Base-by-base conservation (phyloP, 2,113 vertebrate genomes). In the Butastur rufipennis region DNA sequence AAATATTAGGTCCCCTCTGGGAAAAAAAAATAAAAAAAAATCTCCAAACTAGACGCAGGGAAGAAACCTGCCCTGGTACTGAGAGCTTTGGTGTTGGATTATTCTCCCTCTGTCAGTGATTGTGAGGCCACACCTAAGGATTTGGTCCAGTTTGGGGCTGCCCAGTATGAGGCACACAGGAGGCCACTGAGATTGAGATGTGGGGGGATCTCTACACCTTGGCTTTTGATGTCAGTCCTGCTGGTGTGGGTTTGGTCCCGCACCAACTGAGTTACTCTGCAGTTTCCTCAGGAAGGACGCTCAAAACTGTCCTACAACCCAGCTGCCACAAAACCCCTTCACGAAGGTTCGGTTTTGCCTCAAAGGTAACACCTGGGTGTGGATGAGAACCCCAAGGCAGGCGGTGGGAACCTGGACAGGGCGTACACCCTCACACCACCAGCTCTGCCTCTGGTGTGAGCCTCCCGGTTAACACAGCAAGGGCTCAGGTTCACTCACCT, bases 401-500 rank as follows among this genome's bases (percentile, higher is more conserved):
- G 59, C 2, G 3, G 13, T 21, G 26, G 4, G 13, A 42, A 17
- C 31, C 36, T 5, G 45, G 21, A 36, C 0, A 2, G 40, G 13
- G 10, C 10, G 4, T 31, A 22, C 22, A 1, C 22, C 36, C 43
- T 36, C 20, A 5, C 14, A 14, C 16, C 11, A 7, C 8, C 74
- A 32, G 58, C 42, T 73, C 50, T 4, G 6, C 63, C 58, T 29
- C 23, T 12, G 2, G 9, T 7, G 5, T 0, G 34, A 56, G 29
- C 42, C 42, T 27, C 86, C 79, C 32, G 19, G 42, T 31, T 55
- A 29, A 31, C 19, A 38, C 86, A 45, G 43, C 1, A 22, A 45
- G 38, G 38, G 5, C 14, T 25, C 16, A 10, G 40, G 26, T 8
- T 36, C 81, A 68, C 96, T 96, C 83, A 97, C 96, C 96, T 80